Evolutionary conservation across 2,113 vertebrate species (phyloP), one percentile per base, ranked within the genome.

Genomic region (Sinosuthora webbiana): DNA sequence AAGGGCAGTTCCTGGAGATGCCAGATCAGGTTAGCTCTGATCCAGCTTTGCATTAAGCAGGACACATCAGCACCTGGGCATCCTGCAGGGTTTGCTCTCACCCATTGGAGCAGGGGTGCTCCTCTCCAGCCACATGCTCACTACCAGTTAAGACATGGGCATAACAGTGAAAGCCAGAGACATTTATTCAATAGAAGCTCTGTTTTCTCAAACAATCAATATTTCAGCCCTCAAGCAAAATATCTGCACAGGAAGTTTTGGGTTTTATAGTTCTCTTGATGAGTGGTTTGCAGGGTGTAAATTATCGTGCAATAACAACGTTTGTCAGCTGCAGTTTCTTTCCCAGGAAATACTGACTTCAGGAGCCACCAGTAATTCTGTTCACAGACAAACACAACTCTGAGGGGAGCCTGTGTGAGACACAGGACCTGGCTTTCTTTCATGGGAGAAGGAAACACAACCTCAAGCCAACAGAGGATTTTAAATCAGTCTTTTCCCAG

Each of bases 281-380:
- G 84, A 95, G 75, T 67, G 70, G 71, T 55, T 95, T 91, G 94
- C 4, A 7, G 83, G 79, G 89, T 57, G 68, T 86, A 93, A 97
- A 92, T 92, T 95, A 93, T 56, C 35, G 2, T 78, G 90, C 93
- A 93, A 63, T 79, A 96, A 79, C 93, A 95, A 67, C 56, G 30
- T 86, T 93, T 92, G 93, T 90, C 88, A 94, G 94, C 79, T 71
- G 90, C 60, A 80, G 86, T 92, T 96, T 93, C 71, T 96, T 96
- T 94, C 93, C 81, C 93, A 94, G 90, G 73, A 93, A 93, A 94
- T 70, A 89, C 76, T 82, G 88, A 81, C 79, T 96, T 93, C n/a
- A 94, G 92, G 64, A 97, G 90, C 79, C 90, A 90, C 88, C 44
- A 56, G 60, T 83, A 76, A 90, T 63, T 90, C 90, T 88, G 88